Evolutionary conservation across 2,797 vertebrate genomes (phyloP).

Genomic region (Danionella dracula): DNA sequence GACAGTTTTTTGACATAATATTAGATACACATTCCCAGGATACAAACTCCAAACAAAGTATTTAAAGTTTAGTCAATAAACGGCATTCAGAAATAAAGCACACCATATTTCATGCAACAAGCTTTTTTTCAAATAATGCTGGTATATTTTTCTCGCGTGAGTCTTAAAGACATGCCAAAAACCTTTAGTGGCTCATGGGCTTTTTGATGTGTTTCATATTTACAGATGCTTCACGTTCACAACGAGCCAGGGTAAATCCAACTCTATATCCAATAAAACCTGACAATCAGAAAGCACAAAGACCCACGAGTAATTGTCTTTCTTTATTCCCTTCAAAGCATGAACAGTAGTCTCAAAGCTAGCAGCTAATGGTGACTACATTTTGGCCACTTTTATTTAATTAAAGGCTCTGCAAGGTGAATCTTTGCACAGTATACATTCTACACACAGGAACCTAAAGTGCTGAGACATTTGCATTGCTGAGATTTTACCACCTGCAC

Average conservation of each 20-base stretch:
- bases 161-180: slow-evolving; percentile 17
- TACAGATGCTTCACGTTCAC: slow-evolving; percentile 23
- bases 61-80: not conserved
- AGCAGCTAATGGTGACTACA: slow-evolving; percentile 18
- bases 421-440: slow-evolving; percentile 15
- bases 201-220: slow-evolving; percentile 21
- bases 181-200: slow-evolving; percentile 1
- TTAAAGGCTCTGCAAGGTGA: not conserved
- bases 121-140: not conserved
- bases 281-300: slow-evolving; percentile 53
- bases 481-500: slow-evolving; percentile 31
- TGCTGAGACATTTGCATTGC: slow-evolving; percentile 36
- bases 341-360: not conserved
- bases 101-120: not conserved
- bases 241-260: slow-evolving; percentile 20
- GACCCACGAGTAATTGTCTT: slow-evolving; percentile 21
- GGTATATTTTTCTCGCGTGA: not conserved
- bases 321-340: slow-evolving; percentile 1
- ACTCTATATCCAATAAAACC: slow-evolving; percentile 42
- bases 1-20: slow-evolving; percentile 12
- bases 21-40: slow-evolving; percentile 2
- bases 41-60: not conserved
- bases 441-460: slow-evolving; percentile 17
- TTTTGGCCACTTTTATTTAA: slow-evolving; percentile 7
- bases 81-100: not conserved